Percentiles rank a stretch among this genome's conserved stretches.
Conservation (phyloP, 2,113 vertebrate genomes). For the Sporophila hypoxantha region DNA sequence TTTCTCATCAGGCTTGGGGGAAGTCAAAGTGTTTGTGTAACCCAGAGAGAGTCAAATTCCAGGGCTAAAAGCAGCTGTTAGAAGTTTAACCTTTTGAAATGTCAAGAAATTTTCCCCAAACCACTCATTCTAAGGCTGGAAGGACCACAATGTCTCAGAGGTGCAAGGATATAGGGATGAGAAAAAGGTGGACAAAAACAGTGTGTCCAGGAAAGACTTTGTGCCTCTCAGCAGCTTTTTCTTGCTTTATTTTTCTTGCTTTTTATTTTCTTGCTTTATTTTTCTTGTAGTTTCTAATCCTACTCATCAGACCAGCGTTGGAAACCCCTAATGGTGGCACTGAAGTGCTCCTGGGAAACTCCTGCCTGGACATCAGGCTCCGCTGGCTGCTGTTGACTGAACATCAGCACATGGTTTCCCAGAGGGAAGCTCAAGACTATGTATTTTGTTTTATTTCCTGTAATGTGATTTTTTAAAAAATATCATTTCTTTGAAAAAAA, state of each 20-base stretch:
- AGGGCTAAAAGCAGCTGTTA: not conserved
- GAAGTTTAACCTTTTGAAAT: not conserved
- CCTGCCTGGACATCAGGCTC: not conserved
- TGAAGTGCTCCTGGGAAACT: not conserved
- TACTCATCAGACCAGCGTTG: fast-evolving
- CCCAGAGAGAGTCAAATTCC: not conserved
- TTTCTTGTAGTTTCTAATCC: not conserved
- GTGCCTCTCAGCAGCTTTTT: not conserved
- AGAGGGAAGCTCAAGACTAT: not conserved
- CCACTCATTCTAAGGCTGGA: not conserved
- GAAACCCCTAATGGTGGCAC: not conserved
- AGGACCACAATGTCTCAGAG: fast-evolving
- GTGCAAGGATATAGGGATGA: not conserved
- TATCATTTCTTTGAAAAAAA: not conserved
- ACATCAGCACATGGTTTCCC: not conserved
- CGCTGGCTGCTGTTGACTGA: not conserved
- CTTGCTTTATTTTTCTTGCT: conserved; percentile 19
- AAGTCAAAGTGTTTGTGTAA: not conserved
- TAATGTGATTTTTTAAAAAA: not conserved
- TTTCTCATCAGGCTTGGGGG: not conserved
- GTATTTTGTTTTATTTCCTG: not conserved
- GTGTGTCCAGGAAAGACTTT: not conserved
- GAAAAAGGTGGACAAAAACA: not conserved
- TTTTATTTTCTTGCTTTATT: conserved; percentile 1
- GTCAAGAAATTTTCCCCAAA: not conserved